Evolutionary conservation across 2,797 vertebrate species (phyloP), one percentile per base, ranked within the genome.

Genomic region (Microctenopoma steveboyesi): DNA sequence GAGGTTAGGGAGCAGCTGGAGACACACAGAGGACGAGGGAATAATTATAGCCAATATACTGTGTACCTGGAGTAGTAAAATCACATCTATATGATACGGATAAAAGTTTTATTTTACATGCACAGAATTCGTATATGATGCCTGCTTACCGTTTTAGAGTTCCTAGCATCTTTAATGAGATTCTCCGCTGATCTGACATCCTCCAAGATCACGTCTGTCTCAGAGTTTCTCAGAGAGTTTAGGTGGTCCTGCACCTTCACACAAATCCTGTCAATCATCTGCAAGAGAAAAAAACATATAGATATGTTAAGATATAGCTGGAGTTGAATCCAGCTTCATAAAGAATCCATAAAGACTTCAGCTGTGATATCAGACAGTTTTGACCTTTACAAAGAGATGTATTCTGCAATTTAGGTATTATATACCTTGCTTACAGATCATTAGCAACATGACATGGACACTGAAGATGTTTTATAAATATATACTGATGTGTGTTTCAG

Each of bases 191-290:
- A 90, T 85, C 92, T 95, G 68, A 99, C 92, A 22, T 99, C 98
- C 66, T 98, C 98, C 78, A 96, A 84, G 35, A 98, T 84, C 50
- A 88, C 82, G 1, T 98, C 97, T 9, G 92, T 94, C 45, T 94
- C 95, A 0, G 95, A 96, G 79, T 95, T 96, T 56, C 95, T 95
- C 78, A 99, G 89, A 14, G 98, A 99, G 91, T 99, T 99, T 52
- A 99, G 94, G 74, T 99, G 97, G 83, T 99, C 98, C 90, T 99
- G 97, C 16, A 99, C 96, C 92, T 99, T 99, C 56, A 99, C 97
- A 84, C 98, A 99, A 78, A 99, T 96, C 86, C 97, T 93, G 81
- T 99, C 97, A 60, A 99, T 97, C 97, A 99, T 97, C 98, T 99
- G 89, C 33, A 64, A 59, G 39, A 59, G n/a, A 16, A 76, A 66